These are phyloP conservation scores for Ophion obscuratus DNA, from an alignment of 2,888 invertebrate species.

Conservation along the genomic window DNA sequence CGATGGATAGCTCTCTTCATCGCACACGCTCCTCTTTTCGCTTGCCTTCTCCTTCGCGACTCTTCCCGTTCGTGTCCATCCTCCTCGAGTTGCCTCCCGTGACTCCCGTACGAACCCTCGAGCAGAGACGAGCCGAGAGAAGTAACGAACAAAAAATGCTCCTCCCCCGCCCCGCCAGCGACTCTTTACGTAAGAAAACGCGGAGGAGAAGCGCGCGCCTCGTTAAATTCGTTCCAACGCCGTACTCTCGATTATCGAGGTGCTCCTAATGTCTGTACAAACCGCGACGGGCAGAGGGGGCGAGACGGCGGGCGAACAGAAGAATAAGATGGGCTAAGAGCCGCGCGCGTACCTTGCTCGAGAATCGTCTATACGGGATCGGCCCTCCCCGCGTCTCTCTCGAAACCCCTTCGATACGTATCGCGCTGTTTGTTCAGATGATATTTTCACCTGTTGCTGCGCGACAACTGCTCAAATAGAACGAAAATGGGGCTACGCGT, in stretches of 20 bases:
- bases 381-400: not conserved
- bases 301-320: no score
- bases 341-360: no score
- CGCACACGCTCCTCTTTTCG: conserved; percentile 76
- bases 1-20: conserved; percentile 99
- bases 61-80: conserved; percentile 16
- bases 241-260: conserved; percentile 70
- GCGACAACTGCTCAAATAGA: conserved; percentile 78
- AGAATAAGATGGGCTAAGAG: no score
- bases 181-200: conserved; percentile 69
- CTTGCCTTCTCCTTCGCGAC: not conserved
- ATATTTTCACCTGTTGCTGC: conserved; percentile 75
- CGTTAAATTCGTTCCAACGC: conserved; percentile 72
- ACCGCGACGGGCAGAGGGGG: conserved; percentile 53
- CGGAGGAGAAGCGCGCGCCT: conserved; percentile 60
- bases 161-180: not conserved
- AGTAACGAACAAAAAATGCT: not conserved
- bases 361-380: no score
- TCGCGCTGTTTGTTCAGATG: conserved; percentile 76
- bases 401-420: conserved; percentile 6
- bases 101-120: conserved; percentile 33
- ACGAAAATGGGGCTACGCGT: conserved; percentile 29
- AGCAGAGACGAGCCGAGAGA: not conserved
- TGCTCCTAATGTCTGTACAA: conserved; percentile 73
- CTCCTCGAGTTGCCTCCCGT: conserved; percentile 38